phyloP scores from a whole-genome alignment of 2,888 invertebrate genomes.

The Parapristionchus giblindavisi region DNA sequence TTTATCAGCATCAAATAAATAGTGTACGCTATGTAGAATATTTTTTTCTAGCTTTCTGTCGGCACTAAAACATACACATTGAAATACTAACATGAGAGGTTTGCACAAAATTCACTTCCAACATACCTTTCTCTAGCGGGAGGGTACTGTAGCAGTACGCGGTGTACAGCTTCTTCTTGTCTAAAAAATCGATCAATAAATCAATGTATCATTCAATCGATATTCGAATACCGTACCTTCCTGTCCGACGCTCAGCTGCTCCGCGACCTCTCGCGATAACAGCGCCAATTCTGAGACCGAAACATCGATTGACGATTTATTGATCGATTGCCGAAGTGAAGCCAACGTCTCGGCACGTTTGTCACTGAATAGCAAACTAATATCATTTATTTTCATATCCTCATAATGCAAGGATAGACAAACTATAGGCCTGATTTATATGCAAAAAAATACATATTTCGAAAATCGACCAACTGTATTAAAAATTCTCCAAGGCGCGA shows the following conservation, averaged over 20 bases:
- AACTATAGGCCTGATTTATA: no score
- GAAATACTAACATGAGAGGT: no score
- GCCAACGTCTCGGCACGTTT: slow-evolving; percentile 14
- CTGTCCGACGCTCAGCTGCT: slow-evolving; percentile 59
- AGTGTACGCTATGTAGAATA: no score
- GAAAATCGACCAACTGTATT: no score
- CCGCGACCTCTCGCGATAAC: slow-evolving; percentile 49
- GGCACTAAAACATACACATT: no score
- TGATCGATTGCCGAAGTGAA: slow-evolving; percentile 22
- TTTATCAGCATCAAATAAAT: no score
- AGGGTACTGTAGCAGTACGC: slow-evolving; percentile 64
- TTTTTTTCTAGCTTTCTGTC: no score
- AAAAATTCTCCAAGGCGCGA: no score
- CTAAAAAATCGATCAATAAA: slow-evolving; percentile 44
- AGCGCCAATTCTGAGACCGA: slow-evolving; percentile 31
- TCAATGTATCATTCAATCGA: background rate
- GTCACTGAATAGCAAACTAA: background rate
- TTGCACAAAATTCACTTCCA: slow-evolving; percentile 16
- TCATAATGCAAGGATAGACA: background rate
- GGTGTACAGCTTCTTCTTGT: slow-evolving; percentile 65
- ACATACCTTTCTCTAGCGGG: slow-evolving; percentile 46
- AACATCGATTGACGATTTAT: slow-evolving; percentile 7
- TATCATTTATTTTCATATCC: background rate
- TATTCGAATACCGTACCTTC: slow-evolving; percentile 51
- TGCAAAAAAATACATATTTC: no score